Evolutionary conservation across 2,797 vertebrate genomes (phyloP).

Genomic region (Pteropus rufus): DNA sequence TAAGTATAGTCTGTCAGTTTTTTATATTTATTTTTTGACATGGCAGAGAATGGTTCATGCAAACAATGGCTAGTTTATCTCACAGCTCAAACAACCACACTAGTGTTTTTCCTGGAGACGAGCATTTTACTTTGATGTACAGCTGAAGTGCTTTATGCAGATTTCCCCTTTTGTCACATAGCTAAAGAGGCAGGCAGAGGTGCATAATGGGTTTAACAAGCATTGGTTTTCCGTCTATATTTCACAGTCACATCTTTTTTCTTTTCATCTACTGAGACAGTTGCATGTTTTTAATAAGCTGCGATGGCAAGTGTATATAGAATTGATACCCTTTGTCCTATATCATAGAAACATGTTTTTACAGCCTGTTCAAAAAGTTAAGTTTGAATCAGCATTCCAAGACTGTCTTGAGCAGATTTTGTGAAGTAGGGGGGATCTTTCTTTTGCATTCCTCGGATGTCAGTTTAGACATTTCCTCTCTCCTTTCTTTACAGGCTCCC

Average conservation of each 20-base stretch:
- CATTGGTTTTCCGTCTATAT: not conserved
- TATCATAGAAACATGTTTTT: constrained; percentile 9
- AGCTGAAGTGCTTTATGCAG: not conserved
- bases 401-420: not conserved
- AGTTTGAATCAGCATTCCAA: not conserved
- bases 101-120: not conserved
- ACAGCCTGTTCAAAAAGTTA: not conserved
- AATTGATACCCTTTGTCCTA: not conserved
- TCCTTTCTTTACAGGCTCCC: not conserved
- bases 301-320: not conserved
- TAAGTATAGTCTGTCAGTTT: not conserved
- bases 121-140: not conserved
- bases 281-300: not conserved
- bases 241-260: not conserved
- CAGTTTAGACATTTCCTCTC: not conserved
- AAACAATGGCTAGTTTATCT: not conserved
- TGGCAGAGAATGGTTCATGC: not conserved
- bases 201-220: not conserved
- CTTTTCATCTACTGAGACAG: not conserved
- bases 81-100: not conserved
- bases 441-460: not conserved
- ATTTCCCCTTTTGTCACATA: not conserved
- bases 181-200: not conserved
- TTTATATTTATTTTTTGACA: not conserved
- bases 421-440: not conserved